Evolutionary conservation across 2,888 invertebrate species (phyloP).

Genomic region (Mythimna albipuncta): DNA sequence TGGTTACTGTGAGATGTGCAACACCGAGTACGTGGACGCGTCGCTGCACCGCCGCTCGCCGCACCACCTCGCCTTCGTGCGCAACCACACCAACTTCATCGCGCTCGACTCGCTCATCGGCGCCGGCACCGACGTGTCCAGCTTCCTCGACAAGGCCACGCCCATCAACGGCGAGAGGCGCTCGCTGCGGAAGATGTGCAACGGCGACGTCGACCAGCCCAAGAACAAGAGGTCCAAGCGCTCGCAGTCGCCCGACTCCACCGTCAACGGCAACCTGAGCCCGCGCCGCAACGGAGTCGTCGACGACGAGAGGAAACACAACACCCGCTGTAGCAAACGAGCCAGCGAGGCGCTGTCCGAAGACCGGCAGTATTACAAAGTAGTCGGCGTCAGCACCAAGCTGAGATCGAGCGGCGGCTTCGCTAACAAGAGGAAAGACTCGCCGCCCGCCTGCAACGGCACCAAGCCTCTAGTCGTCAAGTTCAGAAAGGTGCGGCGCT

Average conservation of each 20-base stretch:
- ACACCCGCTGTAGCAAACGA: slow-evolving; percentile 80
- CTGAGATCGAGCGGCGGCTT: slow-evolving; percentile 91
- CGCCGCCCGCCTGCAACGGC: slow-evolving; percentile 89
- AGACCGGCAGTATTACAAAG: slow-evolving; percentile 92
- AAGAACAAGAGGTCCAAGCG: slow-evolving; percentile 76
- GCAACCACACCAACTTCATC: slow-evolving; percentile 94
- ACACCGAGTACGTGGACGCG: slow-evolving; percentile 93
- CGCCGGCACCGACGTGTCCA: slow-evolving; percentile 92
- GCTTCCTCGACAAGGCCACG: slow-evolving; percentile 92
- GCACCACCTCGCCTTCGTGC: slow-evolving; percentile 93
- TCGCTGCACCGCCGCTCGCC: slow-evolving; percentile 94
- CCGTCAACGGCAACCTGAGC: slow-evolving; percentile 75
- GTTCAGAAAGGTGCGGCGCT: slow-evolving; percentile 93
- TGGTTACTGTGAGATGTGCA: slow-evolving; percentile 96
- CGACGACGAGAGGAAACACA: slow-evolving; percentile 80
- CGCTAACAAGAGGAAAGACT: slow-evolving; percentile 76
- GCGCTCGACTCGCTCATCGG: slow-evolving; percentile 93
- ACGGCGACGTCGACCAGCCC: slow-evolving; percentile 77
- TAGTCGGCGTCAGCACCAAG: slow-evolving; percentile 93
- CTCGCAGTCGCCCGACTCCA: slow-evolving; percentile 79
- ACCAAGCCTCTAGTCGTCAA: slow-evolving; percentile 92
- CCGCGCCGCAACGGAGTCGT: slow-evolving; percentile 79
- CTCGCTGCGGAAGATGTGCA: slow-evolving; percentile 82
- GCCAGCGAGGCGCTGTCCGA: slow-evolving; percentile 70
- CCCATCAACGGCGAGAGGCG: slow-evolving; percentile 82